Percentiles rank a stretch among this genome's conserved stretches.
These are phyloP conservation scores for Tetrax tetrax DNA, from an alignment of 2,113 vertebrate genomes.

Conservation along the genomic window DNA sequence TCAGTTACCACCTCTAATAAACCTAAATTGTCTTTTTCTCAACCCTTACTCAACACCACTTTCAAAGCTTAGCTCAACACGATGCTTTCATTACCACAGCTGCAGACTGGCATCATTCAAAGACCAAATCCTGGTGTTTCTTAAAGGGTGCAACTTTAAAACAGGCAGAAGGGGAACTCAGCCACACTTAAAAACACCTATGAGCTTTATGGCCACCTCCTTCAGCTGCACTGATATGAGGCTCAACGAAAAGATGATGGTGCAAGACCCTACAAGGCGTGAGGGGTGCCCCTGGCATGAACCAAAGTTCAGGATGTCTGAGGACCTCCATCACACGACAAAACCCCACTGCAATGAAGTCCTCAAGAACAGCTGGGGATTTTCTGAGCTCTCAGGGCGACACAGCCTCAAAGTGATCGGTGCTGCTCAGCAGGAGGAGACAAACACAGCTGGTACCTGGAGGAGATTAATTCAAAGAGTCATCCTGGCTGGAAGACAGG, in stretches of 20 bases:
- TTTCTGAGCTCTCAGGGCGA: slow-evolving; percentile 37
- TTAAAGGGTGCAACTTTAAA: background rate
- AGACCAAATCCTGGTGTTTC: background rate
- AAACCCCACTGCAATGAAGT: background rate
- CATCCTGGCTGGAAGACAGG: slow-evolving; percentile 44
- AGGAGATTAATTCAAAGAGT: slow-evolving; percentile 37
- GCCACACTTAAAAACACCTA: background rate
- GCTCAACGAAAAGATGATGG: fast-evolving
- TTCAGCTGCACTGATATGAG: background rate
- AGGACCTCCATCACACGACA: background rate
- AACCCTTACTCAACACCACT: background rate
- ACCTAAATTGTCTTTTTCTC: background rate
- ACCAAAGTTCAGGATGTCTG: background rate
- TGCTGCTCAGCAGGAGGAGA: slow-evolving; percentile 14
- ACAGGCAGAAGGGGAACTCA: background rate
- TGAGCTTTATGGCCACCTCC: background rate
- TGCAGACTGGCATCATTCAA: background rate
- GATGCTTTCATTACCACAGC: background rate
- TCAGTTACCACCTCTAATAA: background rate
- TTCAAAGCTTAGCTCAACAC: background rate
- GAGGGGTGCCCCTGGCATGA: background rate
- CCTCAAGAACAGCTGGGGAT: background rate
- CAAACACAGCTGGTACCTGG: slow-evolving; percentile 63
- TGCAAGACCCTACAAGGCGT: background rate
- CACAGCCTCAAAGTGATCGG: background rate